Conservation (phyloP, 2,113 vertebrate genomes). For the Tricholaema leucomelas region DNA sequence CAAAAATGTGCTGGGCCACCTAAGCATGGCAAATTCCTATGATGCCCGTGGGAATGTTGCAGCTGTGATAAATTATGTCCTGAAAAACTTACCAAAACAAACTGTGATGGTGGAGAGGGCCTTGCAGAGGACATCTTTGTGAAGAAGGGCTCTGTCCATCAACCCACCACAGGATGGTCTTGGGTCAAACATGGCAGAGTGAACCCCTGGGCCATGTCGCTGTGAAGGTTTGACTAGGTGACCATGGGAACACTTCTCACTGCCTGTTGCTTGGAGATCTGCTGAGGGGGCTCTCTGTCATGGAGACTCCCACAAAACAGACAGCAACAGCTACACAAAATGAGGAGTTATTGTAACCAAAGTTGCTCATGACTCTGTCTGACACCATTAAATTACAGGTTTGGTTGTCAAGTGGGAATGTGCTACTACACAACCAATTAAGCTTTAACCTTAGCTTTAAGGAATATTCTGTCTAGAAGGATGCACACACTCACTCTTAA, state of each 20-base stretch:
- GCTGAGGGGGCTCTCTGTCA: background rate
- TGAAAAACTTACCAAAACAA: background rate
- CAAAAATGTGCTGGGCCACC: background rate
- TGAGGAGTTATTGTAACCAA: too few relatives aligned
- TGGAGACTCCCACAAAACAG: too few relatives aligned
- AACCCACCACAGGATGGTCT: background rate
- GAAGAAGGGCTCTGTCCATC: background rate
- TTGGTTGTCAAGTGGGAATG: too few relatives aligned
- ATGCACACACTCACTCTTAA: too few relatives aligned
- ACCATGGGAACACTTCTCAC: background rate
- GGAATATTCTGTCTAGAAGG: too few relatives aligned
- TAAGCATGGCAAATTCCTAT: rapidly evolving
- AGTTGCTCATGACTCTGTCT: too few relatives aligned
- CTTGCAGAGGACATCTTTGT: background rate
- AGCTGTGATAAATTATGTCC: background rate
- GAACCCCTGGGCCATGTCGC: background rate
- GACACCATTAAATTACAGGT: too few relatives aligned
- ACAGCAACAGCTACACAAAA: too few relatives aligned
- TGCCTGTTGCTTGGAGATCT: background rate
- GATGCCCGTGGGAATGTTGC: background rate
- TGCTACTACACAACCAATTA: too few relatives aligned
- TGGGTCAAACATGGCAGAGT: background rate
- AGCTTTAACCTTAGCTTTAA: too few relatives aligned
- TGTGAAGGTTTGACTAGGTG: background rate
- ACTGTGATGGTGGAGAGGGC: background rate